Conservation (phyloP, 2,888 invertebrate species). For the Megaustenia siamemsis region DNA sequence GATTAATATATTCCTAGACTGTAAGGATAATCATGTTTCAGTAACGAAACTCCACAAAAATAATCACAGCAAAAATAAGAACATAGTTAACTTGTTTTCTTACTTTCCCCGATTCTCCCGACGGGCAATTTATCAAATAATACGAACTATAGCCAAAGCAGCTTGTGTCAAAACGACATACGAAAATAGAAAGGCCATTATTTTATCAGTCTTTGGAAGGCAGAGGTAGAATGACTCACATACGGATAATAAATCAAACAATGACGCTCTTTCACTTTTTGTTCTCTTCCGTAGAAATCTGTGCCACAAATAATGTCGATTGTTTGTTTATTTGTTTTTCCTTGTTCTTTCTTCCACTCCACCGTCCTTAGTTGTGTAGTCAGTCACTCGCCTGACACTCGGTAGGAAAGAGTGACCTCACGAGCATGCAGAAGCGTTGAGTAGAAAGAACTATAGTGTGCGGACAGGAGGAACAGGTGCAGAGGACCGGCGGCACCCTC, state of each 20-base stretch:
- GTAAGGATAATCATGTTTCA: not conserved
- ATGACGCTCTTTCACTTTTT: not conserved
- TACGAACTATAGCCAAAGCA: too few species aligned
- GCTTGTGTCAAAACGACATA: too few species aligned
- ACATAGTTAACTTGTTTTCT: too few species aligned
- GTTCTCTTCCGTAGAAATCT: not conserved
- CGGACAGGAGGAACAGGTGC: slow-evolving; percentile 15
- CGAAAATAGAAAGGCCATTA: too few species aligned
- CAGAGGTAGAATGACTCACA: too few species aligned
- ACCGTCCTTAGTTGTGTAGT: not conserved
- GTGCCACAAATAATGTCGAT: not conserved
- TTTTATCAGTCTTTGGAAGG: too few species aligned
- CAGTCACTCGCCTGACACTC: not conserved
- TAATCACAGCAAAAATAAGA: too few species aligned
- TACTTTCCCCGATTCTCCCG: too few species aligned
- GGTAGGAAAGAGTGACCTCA: not conserved
- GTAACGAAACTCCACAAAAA: not conserved
- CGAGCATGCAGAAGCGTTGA: slow-evolving; percentile 2
- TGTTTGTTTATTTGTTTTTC: slow-evolving; percentile 23
- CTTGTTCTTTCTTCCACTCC: not conserved
- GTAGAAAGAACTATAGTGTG: not conserved
- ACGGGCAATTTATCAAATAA: too few species aligned
- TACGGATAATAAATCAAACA: not conserved
- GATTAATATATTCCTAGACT: too few species aligned
- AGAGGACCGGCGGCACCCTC: not conserved